phyloP scores from a whole-genome alignment of 2,888 invertebrate genomes.

The Aplocera efformata region DNA sequence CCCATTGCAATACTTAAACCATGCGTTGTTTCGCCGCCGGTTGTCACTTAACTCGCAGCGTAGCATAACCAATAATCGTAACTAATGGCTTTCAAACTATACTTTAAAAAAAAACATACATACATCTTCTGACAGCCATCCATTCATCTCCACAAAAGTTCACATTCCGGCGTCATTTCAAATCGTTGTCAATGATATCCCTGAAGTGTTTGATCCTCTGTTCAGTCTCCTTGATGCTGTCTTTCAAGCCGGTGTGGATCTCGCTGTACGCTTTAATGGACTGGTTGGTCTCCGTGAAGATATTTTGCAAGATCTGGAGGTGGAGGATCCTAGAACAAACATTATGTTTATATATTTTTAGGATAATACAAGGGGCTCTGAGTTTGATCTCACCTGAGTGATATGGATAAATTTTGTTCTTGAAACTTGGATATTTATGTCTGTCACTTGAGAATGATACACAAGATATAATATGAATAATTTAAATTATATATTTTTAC shows the following conservation, averaged over 20 bases:
- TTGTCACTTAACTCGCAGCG: too few relatives aligned
- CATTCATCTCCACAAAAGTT: background rate
- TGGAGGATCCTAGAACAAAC: conserved; percentile 61
- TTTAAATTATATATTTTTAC: too few relatives aligned
- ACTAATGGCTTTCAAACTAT: too few relatives aligned
- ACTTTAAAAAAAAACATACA: background rate
- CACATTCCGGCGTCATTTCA: conserved; percentile 13
- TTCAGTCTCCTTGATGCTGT: conserved; percentile 60
- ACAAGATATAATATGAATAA: too few relatives aligned
- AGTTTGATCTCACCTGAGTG: too few relatives aligned
- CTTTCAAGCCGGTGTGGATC: conserved; percentile 66
- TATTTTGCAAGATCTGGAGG: conserved; percentile 64
- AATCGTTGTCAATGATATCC: conserved; percentile 57
- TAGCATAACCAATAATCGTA: too few relatives aligned
- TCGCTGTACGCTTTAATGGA: conserved; percentile 69
- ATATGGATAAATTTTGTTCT: too few relatives aligned
- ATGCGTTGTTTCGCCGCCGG: too few relatives aligned
- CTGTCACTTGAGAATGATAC: too few relatives aligned
- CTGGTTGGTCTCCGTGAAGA: conserved; percentile 70
- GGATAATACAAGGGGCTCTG: too few relatives aligned
- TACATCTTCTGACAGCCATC: conserved; percentile 2
- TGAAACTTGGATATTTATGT: too few relatives aligned
- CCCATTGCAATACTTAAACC: too few relatives aligned
- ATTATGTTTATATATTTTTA: background rate
- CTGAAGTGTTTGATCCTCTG: conserved; percentile 54